Evolutionary conservation across 2,113 vertebrate genomes (phyloP).

Genomic region (Lanius ludovicianus): DNA sequence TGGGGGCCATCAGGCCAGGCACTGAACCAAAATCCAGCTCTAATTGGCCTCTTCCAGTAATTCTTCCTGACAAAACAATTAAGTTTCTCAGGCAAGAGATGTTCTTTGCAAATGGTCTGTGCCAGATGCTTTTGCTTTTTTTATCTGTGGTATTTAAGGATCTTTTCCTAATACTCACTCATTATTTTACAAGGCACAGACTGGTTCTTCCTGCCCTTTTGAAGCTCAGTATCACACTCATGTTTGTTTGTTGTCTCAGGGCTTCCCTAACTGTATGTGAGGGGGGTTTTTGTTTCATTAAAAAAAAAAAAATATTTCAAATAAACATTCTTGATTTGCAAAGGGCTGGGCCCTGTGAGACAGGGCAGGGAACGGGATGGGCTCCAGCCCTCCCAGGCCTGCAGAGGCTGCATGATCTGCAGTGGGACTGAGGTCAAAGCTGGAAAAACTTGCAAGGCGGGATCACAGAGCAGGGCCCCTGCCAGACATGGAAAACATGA

Average conservation of each 20-base stretch:
- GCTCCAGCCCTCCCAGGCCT: slow-evolving; percentile 13
- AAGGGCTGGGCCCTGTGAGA: background rate
- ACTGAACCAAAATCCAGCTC: background rate
- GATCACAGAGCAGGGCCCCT: background rate
- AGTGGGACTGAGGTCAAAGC: slow-evolving; percentile 29
- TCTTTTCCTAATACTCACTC: slow-evolving; percentile 30
- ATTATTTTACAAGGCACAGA: slow-evolving; percentile 46
- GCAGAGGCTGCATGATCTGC: background rate
- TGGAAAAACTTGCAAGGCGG: background rate
- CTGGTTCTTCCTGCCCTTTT: background rate
- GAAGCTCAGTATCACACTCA: background rate
- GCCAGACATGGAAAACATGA: background rate
- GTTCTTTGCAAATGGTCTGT: background rate
- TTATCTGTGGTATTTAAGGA: slow-evolving; percentile 45
- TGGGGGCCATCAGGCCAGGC: slow-evolving; percentile 1
- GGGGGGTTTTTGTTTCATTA: background rate
- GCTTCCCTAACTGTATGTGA: slow-evolving; percentile 24
- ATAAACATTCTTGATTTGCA: slow-evolving; percentile 21
- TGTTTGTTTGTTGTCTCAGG: slow-evolving; percentile 24
- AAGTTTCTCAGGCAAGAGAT: slow-evolving; percentile 58
- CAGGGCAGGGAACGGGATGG: background rate
- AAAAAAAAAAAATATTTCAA: background rate
- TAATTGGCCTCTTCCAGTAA: slow-evolving; percentile 51
- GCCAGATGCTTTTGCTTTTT: slow-evolving; percentile 56
- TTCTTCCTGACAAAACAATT: slow-evolving; percentile 55